A percentile compares a stretch with the other conserved stretches of the same genome.
These are phyloP conservation scores for Trochalopteron elliotii DNA, from an alignment of 2,113 vertebrate species.

Conservation along the genomic window DNA sequence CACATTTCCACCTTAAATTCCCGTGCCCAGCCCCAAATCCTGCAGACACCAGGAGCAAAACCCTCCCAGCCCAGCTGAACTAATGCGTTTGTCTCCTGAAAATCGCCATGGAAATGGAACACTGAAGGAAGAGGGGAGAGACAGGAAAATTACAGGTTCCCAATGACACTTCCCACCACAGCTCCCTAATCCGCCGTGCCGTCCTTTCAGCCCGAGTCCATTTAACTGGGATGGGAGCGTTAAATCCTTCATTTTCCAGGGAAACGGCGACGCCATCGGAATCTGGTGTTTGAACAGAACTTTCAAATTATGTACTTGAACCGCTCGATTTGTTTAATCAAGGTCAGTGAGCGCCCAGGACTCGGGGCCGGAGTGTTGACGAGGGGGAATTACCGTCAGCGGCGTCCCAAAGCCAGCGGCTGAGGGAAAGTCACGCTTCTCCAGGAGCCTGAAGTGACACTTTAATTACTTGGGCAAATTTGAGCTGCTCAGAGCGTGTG, in stretches of 20 bases:
- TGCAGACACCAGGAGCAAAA: background rate
- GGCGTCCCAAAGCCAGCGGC: background rate
- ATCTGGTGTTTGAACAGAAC: constrained; percentile 43
- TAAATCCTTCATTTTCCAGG: constrained; percentile 55
- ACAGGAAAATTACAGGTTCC: constrained; percentile 44
- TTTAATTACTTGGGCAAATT: background rate
- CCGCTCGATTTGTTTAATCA: constrained; percentile 38
- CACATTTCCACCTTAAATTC: background rate
- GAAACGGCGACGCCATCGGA: background rate
- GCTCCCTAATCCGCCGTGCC: constrained; percentile 7
- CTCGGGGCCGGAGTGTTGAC: background rate
- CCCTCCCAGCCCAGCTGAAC: constrained; percentile 34
- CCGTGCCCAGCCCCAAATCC: accelerated
- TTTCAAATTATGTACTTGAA: constrained; percentile 23
- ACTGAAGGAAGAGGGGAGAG: background rate
- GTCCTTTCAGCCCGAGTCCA: constrained; percentile 18
- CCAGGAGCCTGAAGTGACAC: background rate
- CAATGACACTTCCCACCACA: background rate
- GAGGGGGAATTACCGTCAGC: background rate
- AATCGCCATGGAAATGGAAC: constrained; percentile 11
- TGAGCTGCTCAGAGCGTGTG: background rate
- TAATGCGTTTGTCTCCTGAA: constrained; percentile 44
- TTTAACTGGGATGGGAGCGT: constrained; percentile 16
- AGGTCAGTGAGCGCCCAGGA: background rate
- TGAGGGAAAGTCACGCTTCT: background rate